Base-by-base conservation (phyloP, 1,140 invertebrate genomes). In the Caerostris darwini region DNA sequence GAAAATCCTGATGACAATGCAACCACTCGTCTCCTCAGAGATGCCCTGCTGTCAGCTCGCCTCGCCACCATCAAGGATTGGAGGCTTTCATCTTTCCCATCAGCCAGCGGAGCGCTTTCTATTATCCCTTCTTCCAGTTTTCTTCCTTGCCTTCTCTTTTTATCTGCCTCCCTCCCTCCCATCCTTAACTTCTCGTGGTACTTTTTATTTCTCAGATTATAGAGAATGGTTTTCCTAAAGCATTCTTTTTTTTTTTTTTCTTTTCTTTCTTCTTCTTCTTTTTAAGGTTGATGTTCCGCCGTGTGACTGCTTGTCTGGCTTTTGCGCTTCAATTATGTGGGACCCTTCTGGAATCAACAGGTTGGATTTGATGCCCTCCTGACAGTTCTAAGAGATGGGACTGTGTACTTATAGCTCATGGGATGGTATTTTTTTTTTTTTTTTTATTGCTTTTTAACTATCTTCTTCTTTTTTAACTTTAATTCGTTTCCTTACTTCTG, bases 1-100 rank as follows among this genome's bases (percentile, higher is more conserved):
- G 82, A 83, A 83, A 83, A 83, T 83, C 82, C 82, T 77, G 82
- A 56, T 83, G 82, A 83, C 82, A 83, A 83, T 83, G 82, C 82
- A 83, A 83, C 82, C 56, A 77, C 71, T 77, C 71, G 71, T 77
- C 71, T 77, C 71, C 34, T 77, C 69, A 5, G 71, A 50, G 50
- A 34, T 54, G 53, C 82, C 54, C 53, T 54, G 56, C 53, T 83
- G 53, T 57, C 53, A 57, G 14, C 10, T 50, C 6, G 54, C n/a
- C 82, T 83, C 53, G 19, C 71, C 71, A 57, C 53, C 82, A 58
- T 83, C 82, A 83, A 83, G 54, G 53, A 3, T 34, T n/a, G 56
- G 6, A 54, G 53, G 56, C 19, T 77, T n/a, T 83, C 82, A 57
- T 19, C 57, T 56, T n/a, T 83, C 54, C 5, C 54, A 7, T 7